Evolutionary conservation across 1,140 invertebrate species (phyloP).

Genomic region (Hypsibius dujardini): DNA sequence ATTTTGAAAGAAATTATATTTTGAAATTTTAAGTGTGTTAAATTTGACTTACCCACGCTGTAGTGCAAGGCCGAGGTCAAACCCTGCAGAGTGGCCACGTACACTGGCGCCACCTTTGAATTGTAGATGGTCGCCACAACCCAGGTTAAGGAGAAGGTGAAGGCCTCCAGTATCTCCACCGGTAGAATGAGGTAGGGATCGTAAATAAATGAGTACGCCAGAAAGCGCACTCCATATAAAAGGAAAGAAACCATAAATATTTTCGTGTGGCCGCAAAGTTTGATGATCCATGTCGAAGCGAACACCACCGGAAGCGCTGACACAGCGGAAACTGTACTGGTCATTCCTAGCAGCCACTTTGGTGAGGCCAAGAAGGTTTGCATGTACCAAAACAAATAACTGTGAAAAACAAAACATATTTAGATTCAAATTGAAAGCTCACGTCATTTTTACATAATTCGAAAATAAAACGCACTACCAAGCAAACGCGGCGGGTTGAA

Average conservation of each 20-base stretch:
- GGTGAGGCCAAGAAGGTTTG: background rate
- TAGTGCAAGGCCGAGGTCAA: too few species aligned
- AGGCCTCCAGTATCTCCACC: background rate
- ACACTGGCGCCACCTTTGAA: too few species aligned
- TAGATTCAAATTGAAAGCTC: too few species aligned
- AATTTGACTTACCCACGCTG: too few species aligned
- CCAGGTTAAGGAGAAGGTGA: slow-evolving; percentile 4
- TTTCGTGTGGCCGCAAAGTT: background rate
- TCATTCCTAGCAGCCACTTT: slow-evolving; percentile 9
- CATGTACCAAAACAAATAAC: slow-evolving; percentile 6
- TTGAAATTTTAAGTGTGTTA: too few species aligned
- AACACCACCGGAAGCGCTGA: background rate
- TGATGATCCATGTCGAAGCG: slow-evolving; percentile 4
- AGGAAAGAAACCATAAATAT: background rate
- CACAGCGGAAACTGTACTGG: background rate
- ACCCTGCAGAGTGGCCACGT: too few species aligned
- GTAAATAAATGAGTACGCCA: slow-evolving; percentile 10
- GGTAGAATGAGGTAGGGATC: background rate
- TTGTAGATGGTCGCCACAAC: too few species aligned
- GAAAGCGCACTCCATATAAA: background rate
- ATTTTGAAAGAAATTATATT: too few species aligned
- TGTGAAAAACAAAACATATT: background rate
- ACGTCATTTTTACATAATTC: too few species aligned
- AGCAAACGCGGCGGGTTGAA: too few species aligned
- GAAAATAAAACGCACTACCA: too few species aligned